Percentiles rank a stretch among this genome's conserved stretches.
These are phyloP conservation scores for Leucoptera coffeella DNA, from an alignment of 2,888 invertebrate species.

Conservation along the genomic window DNA sequence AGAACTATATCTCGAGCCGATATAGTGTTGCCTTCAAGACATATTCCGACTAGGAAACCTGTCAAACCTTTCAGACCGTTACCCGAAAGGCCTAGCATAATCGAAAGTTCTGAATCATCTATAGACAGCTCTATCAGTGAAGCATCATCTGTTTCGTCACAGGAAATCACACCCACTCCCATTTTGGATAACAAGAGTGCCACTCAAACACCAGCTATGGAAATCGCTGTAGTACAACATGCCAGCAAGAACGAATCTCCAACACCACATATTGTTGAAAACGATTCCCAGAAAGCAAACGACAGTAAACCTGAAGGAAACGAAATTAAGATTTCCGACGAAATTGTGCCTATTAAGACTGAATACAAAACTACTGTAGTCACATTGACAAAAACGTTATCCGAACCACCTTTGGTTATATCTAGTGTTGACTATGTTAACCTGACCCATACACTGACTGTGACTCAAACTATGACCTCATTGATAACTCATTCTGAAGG, in stretches of 20 bases:
- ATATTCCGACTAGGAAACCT: slow-evolving; percentile 16
- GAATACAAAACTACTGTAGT: slow-evolving; percentile 41
- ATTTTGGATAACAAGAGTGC: no score
- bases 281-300: no score
- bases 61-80: slow-evolving; percentile 14
- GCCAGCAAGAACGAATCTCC: no score
- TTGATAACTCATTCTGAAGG: slow-evolving; percentile 64
- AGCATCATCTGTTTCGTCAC: no score
- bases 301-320: slow-evolving; percentile 52
- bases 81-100: slow-evolving; percentile 16
- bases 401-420: slow-evolving; percentile 32
- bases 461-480: slow-evolving; percentile 75
- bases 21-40: slow-evolving; percentile 23
- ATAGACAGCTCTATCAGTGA: no score
- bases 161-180: no score
- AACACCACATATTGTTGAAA: no score
- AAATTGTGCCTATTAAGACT: slow-evolving; percentile 33
- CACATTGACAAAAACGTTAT: slow-evolving; percentile 37
- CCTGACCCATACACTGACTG: slow-evolving; percentile 73
- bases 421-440: slow-evolving; percentile 64
- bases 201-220: no score
- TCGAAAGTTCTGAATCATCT: slow-evolving; percentile 37
- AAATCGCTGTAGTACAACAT: no score
- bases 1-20: slow-evolving; percentile 28
- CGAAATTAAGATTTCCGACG: slow-evolving; percentile 51